These are phyloP conservation scores for Trachelus iudaicus DNA, from an alignment of 2,888 invertebrate species.

Conservation along the genomic window DNA sequence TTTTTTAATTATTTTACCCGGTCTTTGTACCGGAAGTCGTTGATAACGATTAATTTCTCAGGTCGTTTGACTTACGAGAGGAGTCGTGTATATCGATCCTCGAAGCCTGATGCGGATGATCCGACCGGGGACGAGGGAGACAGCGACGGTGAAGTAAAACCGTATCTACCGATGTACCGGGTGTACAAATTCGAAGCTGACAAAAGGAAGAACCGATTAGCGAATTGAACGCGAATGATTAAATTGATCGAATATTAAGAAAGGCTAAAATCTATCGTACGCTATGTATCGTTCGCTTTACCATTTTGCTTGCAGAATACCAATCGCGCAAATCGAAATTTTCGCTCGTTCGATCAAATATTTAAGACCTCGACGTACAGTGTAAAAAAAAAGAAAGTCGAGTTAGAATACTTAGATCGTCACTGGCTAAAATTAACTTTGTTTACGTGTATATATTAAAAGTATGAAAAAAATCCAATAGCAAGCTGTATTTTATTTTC, in stretches of 20 bases:
- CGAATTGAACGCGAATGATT: neutral
- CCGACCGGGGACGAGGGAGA: conserved; percentile 52
- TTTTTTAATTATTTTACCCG: neutral
- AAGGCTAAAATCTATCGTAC: too few species aligned
- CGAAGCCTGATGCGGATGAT: conserved; percentile 56
- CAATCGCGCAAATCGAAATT: too few species aligned
- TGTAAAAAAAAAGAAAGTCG: neutral
- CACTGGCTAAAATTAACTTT: neutral
- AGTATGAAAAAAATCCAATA: neutral
- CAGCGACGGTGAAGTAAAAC: conserved; percentile 45
- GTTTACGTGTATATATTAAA: neutral
- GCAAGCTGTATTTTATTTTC: neutral
- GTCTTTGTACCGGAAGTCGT: neutral
- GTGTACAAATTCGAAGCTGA: conserved; percentile 45
- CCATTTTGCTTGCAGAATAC: too few species aligned
- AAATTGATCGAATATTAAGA: neutral
- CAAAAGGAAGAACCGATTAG: neutral
- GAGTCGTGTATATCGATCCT: conserved; percentile 55
- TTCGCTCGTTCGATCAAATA: too few species aligned
- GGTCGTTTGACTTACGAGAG: conserved; percentile 42
- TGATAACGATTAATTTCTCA: conserved; percentile 21
- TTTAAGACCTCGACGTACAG: too few species aligned
- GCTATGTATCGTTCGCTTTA: too few species aligned
- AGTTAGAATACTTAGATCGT: neutral
- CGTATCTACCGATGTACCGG: conserved; percentile 54